Base-by-base conservation (phyloP, 2,113 vertebrate genomes). In the Leptocoma aspasia region DNA sequence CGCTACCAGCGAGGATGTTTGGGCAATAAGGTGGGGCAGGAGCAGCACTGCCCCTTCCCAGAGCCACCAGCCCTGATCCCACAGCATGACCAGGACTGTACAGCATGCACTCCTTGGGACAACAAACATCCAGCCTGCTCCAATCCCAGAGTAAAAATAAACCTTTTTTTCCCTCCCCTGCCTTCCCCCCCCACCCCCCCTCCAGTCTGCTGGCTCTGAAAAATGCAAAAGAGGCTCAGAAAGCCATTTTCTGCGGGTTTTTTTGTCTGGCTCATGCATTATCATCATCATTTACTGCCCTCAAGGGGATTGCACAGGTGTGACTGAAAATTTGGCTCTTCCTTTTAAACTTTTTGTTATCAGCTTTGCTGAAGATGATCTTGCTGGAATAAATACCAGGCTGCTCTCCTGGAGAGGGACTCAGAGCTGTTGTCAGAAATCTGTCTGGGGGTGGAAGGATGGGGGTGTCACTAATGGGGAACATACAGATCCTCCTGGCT, bases 261-360 rank as follows among this genome's bases (percentile, higher is more conserved):
- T 89, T 92, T 86, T 84, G 77, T 91, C 92, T 94, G 95, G 86
- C 94, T 96, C 63, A 30, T 39, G 66, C 91, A 88, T 96, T 94
- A 95, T 65, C 95, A 49, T 91, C 91, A 92, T 94, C 96, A 95
- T 76, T 96, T 91, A 92, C 88, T 93, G 94, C 92, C 94, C 94
- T 96, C 89, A 19, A 94, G 93, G 90, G 92, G 92, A 93, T 93
- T 91, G 94, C 94, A 90, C 88, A 94, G 95, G 89, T 90, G 92
- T 89, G 94, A 94, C 82, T 92, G 83, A 82, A 89, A 95, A 92
- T 95, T 93, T 95, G 96, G 95, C 90, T 93, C 90, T 96, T 91
- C 84, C 94, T 89, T 94, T 84, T 24, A 68, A 95, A 95, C 86
- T 96, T 96, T 90, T 96, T 84, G 86, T 94, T 94, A 93, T 80